Evolutionary conservation across 2,888 invertebrate species (phyloP).

Genomic region (Lepidochrysops patricia): DNA sequence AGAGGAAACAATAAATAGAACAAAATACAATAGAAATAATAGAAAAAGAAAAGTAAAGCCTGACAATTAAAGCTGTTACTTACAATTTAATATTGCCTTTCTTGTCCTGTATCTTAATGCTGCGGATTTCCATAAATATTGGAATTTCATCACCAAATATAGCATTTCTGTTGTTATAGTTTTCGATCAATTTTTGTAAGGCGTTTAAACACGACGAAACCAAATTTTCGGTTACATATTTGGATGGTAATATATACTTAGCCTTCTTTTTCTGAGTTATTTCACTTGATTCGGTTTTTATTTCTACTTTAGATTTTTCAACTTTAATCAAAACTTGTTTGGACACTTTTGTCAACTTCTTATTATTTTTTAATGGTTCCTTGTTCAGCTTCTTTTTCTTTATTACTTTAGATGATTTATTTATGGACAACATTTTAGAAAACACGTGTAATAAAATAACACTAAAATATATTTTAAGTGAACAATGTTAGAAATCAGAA

Average conservation of each 20-base stretch:
- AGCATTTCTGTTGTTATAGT: slow-evolving; percentile 49
- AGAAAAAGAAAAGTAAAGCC: too few species aligned
- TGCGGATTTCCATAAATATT: slow-evolving; percentile 75
- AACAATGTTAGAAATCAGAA: too few species aligned
- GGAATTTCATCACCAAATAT: slow-evolving; percentile 74
- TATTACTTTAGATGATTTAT: slow-evolving; percentile 7
- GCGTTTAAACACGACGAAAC: slow-evolving; percentile 45
- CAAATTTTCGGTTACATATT: slow-evolving; percentile 41
- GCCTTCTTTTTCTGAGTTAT: slow-evolving; percentile 26
- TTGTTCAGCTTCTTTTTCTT: slow-evolving; percentile 5
- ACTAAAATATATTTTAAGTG: too few species aligned
- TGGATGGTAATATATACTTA: slow-evolving; percentile 51
- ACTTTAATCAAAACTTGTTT: background rate
- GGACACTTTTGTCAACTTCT: background rate
- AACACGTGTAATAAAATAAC: background rate
- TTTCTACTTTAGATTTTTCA: background rate
- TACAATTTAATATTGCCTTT: slow-evolving; percentile 77
- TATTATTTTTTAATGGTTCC: background rate
- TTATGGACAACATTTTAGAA: slow-evolving; percentile 10
- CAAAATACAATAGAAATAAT: background rate
- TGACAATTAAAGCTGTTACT: slow-evolving; percentile 45
- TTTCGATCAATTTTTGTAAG: slow-evolving; percentile 39
- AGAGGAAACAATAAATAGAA: slow-evolving; percentile 14
- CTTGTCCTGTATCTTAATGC: slow-evolving; percentile 78
- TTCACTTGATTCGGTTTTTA: slow-evolving; percentile 4